Percentiles rank a stretch among this genome's conserved stretches.
Conservation (phyloP, 2,888 invertebrate genomes). For the Melieria omissa region DNA sequence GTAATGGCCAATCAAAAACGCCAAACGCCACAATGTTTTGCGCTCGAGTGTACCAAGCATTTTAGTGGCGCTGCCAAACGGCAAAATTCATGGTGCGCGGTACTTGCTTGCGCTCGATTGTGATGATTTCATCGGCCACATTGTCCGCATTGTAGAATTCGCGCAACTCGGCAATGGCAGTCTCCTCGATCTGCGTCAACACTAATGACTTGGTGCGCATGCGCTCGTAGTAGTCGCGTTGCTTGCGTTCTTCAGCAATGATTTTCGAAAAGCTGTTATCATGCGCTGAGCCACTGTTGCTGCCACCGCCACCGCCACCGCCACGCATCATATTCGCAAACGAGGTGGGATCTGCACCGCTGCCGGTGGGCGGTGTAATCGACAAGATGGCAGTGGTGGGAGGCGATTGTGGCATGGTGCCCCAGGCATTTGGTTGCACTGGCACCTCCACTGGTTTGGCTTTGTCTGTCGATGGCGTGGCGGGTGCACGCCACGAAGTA, state of each 20-base stretch:
- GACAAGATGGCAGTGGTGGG: slow-evolving; percentile 29
- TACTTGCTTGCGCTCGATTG: slow-evolving; percentile 67
- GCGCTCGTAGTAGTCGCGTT: slow-evolving; percentile 77
- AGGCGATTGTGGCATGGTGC: slow-evolving; percentile 44
- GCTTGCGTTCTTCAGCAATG: slow-evolving; percentile 78
- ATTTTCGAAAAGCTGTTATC: slow-evolving; percentile 70
- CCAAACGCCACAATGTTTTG: too few species aligned
- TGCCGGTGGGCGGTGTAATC: slow-evolving; percentile 51
- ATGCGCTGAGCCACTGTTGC: slow-evolving; percentile 23
- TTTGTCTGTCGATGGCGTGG: slow-evolving; percentile 32
- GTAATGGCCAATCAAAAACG: too few species aligned
- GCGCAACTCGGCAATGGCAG: slow-evolving; percentile 82
- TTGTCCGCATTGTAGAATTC: slow-evolving; percentile 79
- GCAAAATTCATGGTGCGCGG: slow-evolving; percentile 60
- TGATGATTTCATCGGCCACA: slow-evolving; percentile 78
- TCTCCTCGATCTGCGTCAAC: slow-evolving; percentile 88
- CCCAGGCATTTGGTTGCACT: slow-evolving; percentile 59
- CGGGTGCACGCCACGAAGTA: slow-evolving; percentile 49
- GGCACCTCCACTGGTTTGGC: slow-evolving; percentile 48
- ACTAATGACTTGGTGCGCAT: slow-evolving; percentile 78
- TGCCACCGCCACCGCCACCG: slow-evolving; percentile 29
- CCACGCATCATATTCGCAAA: slow-evolving; percentile 62
- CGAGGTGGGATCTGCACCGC: slow-evolving; percentile 54
- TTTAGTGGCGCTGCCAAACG: slow-evolving; percentile 58
- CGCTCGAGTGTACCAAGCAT: too few species aligned